Conservation (phyloP, 2,113 vertebrate species). For the Phainopepla nitens region DNA sequence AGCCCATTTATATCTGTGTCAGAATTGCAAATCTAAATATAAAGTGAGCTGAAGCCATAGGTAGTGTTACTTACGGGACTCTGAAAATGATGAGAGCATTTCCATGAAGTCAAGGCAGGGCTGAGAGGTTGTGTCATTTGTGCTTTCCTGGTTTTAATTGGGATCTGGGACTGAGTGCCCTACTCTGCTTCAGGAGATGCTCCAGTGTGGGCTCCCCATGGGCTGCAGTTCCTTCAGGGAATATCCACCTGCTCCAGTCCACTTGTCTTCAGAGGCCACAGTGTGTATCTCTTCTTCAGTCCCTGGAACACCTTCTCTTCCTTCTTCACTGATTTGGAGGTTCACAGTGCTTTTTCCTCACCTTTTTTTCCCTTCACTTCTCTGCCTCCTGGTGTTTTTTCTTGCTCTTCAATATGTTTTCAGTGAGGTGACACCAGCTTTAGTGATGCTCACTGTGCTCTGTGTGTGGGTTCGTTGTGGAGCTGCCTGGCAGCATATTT, state of each 20-base stretch:
- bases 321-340: not conserved
- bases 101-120: fast-evolving
- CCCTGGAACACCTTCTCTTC: not conserved
- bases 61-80: not conserved
- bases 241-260: not conserved
- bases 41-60: not conserved
- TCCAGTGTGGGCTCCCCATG: not conserved
- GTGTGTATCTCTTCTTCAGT: not conserved
- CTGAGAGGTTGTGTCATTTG: not conserved
- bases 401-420: not conserved
- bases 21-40: not conserved
- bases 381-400: not conserved
- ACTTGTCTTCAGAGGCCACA: not conserved
- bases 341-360: not conserved
- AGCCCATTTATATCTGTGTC: not conserved
- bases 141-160: not conserved
- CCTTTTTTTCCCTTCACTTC: not conserved
- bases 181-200: not conserved
- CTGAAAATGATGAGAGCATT: not conserved
- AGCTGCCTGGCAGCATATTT: not conserved
- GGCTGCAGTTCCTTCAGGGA: not conserved
- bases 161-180: not conserved
- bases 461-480: not conserved
- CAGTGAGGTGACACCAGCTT: not conserved
- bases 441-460: not conserved